Percentiles rank a stretch among this genome's conserved stretches.
Evolutionary conservation across 2,113 vertebrate species (phyloP).

Genomic region (Gnathonemus echidnorhynchus): DNA sequence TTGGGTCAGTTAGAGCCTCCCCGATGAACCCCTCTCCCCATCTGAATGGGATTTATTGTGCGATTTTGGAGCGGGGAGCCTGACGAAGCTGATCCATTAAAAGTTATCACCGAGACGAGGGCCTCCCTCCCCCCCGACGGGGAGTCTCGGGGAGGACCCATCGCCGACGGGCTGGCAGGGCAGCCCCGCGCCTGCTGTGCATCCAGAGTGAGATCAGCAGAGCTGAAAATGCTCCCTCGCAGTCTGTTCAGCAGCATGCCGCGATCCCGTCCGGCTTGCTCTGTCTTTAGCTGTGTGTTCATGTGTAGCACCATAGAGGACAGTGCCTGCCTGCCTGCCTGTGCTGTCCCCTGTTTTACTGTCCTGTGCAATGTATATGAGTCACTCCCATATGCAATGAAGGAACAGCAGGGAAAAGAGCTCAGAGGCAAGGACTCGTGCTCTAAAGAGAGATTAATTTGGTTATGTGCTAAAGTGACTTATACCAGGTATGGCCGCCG

Average conservation of each 20-base stretch:
- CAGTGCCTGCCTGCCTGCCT: not conserved
- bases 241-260: not conserved
- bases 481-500: not conserved
- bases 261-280: not conserved
- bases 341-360: not conserved
- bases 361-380: not conserved
- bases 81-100: constrained; percentile 21
- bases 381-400: not conserved
- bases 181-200: not conserved
- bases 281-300: not conserved
- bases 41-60: constrained; percentile 12
- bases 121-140: not conserved
- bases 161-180: not conserved
- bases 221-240: not conserved
- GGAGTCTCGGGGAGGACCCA: not conserved
- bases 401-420: not conserved
- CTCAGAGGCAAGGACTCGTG: not conserved
- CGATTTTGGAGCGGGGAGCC: not conserved
- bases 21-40: not conserved
- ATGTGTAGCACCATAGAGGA: not conserved
- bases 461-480: not conserved
- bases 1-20: not conserved
- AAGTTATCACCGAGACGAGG: constrained; percentile 18
- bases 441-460: not conserved
- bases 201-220: not conserved